These are phyloP conservation scores for Cyprinodon diabolis DNA, from an alignment of 2,797 vertebrate species.

Conservation along the genomic window DNA sequence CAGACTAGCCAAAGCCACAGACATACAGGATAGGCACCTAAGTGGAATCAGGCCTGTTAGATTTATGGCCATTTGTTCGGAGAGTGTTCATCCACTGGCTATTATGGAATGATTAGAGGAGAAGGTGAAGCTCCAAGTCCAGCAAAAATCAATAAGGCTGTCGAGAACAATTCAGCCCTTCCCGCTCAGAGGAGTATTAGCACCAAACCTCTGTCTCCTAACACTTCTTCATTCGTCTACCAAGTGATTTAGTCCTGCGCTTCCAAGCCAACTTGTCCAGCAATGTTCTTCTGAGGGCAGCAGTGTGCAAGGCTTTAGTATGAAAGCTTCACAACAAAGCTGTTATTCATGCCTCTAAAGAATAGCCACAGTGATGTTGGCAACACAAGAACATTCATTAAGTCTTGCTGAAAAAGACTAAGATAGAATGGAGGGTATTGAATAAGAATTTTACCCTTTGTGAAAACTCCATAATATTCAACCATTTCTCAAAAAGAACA, in stretches of 20 bases:
- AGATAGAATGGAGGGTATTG: conserved; percentile 18
- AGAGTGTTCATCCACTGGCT: conserved; percentile 99
- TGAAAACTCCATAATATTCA: conserved; percentile 11
- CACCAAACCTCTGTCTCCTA: conserved; percentile 87
- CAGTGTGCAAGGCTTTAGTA: conserved; percentile 36
- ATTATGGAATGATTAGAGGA: conserved; percentile 99
- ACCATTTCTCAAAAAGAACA: not conserved
- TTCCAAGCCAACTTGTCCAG: conserved; percentile 67
- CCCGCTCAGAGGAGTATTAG: conserved; percentile 85
- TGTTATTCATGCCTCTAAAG: conserved; percentile 48
- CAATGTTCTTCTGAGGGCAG: conserved; percentile 68
- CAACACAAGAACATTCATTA: conserved; percentile 26
- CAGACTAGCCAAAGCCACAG: conserved; percentile 79
- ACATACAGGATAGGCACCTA: conserved; percentile 86
- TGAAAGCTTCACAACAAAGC: conserved; percentile 46
- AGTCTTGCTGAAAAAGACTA: conserved; percentile 21
- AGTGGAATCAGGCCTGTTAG: conserved; percentile 89
- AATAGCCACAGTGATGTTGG: conserved; percentile 27
- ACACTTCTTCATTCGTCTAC: conserved; percentile 83
- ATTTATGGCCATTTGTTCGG: conserved; percentile 98
- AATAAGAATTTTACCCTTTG: conserved; percentile 37
- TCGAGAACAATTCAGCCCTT: conserved; percentile 98
- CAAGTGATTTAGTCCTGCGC: conserved; percentile 75
- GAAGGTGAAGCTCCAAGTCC: conserved; percentile 99
- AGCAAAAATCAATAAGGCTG: conserved; percentile 99